A percentile compares a stretch with the other conserved stretches of the same genome.
Conservation (phyloP, 2,797 vertebrate species). For the Macropodus opercularis region DNA sequence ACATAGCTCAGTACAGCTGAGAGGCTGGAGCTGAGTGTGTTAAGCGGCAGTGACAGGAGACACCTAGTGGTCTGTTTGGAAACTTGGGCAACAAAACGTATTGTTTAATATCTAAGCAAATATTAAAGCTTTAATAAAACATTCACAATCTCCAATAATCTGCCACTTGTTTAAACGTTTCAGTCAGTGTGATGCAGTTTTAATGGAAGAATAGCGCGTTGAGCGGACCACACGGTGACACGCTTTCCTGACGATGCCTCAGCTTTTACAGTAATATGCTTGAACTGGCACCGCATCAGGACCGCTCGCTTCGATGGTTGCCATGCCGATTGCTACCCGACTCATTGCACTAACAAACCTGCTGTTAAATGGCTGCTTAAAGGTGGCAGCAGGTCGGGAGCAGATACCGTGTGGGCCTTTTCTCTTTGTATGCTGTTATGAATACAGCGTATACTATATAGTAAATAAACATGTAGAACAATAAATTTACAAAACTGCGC, state of each 20-base stretch:
- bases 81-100: too few relatives aligned
- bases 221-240: conserved; percentile 42
- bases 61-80: conserved; percentile 69
- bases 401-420: background rate
- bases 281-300: conserved; percentile 52
- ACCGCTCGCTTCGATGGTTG: conserved; percentile 32
- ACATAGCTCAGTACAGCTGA: too few relatives aligned
- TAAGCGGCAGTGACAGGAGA: conserved; percentile 67
- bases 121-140: too few relatives aligned
- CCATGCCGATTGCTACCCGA: conserved; percentile 44
- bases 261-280: conserved; percentile 61
- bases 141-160: too few relatives aligned
- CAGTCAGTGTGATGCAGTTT: too few relatives aligned
- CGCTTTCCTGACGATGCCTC: conserved; percentile 27
- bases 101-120: too few relatives aligned
- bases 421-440: background rate
- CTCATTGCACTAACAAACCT: conserved; percentile 36
- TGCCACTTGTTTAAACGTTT: too few relatives aligned
- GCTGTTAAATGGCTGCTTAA: conserved; percentile 41
- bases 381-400: conserved; percentile 28
- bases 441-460: background rate
- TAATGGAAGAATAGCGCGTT: too few relatives aligned
- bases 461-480: background rate
- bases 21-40: conserved; percentile 4
- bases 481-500: conserved; percentile 3